These are phyloP conservation scores for Megalops cyprinoides DNA, from an alignment of 2,797 vertebrate species.

Conservation along the genomic window DNA sequence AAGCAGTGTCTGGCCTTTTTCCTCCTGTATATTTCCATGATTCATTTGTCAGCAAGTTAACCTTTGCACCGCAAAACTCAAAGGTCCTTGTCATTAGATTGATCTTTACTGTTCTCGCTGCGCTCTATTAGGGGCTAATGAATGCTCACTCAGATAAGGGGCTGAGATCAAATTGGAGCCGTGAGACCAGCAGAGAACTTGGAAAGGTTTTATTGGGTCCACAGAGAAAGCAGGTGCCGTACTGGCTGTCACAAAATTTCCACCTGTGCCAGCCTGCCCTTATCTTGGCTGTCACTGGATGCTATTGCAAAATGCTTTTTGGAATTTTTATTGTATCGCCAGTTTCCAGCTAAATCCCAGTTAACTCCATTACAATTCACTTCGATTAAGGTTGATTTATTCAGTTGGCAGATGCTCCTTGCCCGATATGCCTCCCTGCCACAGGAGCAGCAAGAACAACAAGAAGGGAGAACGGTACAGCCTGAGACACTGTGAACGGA, in stretches of 20 bases:
- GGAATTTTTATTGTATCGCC: not conserved
- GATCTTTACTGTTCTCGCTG: constrained; percentile 6
- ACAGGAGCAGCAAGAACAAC: too few species aligned
- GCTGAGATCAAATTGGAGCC: not conserved
- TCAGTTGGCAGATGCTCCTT: too few species aligned
- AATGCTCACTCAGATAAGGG: not conserved
- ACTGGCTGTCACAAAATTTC: not conserved
- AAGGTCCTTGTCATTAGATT: not conserved
- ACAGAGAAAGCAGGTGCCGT: not conserved
- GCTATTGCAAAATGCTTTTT: not conserved
- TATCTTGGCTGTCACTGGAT: not conserved
- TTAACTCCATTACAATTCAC: too few species aligned
- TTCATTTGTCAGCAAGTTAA: constrained; percentile 36
- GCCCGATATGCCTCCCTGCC: too few species aligned
- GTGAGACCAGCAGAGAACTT: not conserved
- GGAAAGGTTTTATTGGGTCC: not conserved
- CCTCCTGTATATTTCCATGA: constrained; percentile 12
- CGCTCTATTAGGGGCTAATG: constrained; percentile 1
- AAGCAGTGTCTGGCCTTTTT: not conserved
- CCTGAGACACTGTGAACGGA: too few species aligned
- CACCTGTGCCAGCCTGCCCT: not conserved
- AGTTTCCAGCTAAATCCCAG: not conserved
- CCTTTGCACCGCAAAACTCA: constrained; percentile 25
- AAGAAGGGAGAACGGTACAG: too few species aligned
- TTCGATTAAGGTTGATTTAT: too few species aligned